phyloP scores from a whole-genome alignment of 2,113 vertebrate genomes.

The Aptenodytes patagonicus region DNA sequence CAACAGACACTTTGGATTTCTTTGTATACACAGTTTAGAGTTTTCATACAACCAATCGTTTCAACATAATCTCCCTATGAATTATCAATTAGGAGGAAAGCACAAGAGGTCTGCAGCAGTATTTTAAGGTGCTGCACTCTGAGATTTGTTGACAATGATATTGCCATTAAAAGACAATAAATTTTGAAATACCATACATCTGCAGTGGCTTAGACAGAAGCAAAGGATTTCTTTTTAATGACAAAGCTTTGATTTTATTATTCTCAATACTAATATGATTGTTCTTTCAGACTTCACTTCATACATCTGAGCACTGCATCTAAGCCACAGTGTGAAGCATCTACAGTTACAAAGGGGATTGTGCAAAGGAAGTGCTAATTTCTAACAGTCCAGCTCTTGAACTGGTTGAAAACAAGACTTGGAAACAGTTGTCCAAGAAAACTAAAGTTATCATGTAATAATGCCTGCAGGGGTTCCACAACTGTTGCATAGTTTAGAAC shows the following conservation, averaged over 20 bases:
- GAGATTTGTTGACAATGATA: neutral
- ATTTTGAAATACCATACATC: neutral
- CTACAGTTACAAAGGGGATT: neutral
- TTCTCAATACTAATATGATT: neutral
- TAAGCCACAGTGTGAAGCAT: neutral
- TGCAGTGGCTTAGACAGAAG: neutral
- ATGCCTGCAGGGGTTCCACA: conserved; percentile 38
- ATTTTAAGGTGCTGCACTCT: neutral
- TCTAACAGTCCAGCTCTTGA: conserved; percentile 29
- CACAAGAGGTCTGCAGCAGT: neutral
- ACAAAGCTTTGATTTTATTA: neutral
- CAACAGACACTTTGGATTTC: neutral
- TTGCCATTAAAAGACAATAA: neutral
- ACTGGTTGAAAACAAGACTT: conserved; percentile 18
- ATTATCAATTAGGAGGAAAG: neutral
- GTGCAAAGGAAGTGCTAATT: neutral
- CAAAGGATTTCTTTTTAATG: neutral
- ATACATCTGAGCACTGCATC: neutral
- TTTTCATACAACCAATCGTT: neutral
- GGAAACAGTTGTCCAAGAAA: conserved; percentile 16
- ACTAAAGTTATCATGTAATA: conserved; percentile 33
- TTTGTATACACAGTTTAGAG: neutral
- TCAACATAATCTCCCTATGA: neutral
- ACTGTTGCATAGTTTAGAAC: conserved; percentile 42
- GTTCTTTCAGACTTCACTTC: neutral